These are phyloP conservation scores for Menidia beryllina DNA, from an alignment of 2,113 vertebrate species.

Conservation along the genomic window DNA sequence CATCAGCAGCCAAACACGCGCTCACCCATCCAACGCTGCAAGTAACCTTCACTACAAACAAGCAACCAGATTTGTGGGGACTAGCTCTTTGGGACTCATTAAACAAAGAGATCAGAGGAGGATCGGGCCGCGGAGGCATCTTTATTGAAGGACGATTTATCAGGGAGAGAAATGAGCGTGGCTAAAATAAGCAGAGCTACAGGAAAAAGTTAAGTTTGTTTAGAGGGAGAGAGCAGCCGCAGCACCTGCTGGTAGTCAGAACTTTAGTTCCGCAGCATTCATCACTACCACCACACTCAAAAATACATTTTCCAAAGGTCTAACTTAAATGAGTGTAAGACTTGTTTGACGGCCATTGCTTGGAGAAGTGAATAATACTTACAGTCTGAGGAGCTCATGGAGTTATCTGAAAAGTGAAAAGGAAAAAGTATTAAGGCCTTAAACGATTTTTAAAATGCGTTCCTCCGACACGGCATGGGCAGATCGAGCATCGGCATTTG, in stretches of 20 bases:
- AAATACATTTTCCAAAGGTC: constrained; percentile 45
- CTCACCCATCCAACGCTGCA: constrained; percentile 56
- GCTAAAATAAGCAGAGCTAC: constrained; percentile 36
- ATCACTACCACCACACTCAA: constrained; percentile 22
- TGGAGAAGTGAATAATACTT: constrained; percentile 78
- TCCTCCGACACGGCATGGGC: background rate
- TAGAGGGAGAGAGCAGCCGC: constrained; percentile 45
- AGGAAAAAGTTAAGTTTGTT: constrained; percentile 45
- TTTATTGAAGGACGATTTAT: constrained; percentile 55
- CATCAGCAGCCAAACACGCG: constrained; percentile 56
- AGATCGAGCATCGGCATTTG: background rate
- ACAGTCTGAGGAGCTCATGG: constrained; percentile 90
- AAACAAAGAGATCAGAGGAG: constrained; percentile 55
- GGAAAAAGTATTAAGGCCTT: constrained; percentile 31
- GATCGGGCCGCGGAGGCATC: constrained; percentile 26
- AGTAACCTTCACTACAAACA: constrained; percentile 16
- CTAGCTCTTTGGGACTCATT: constrained; percentile 74
- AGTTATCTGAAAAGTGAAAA: constrained; percentile 86
- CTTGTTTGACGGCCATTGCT: constrained; percentile 2
- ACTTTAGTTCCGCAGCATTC: constrained; percentile 37
- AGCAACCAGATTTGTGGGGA: constrained; percentile 18
- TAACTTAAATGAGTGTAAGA: constrained; percentile 23
- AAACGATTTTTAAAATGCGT: too few relatives aligned
- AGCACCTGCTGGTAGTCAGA: constrained; percentile 58
- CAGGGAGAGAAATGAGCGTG: constrained; percentile 48